Conservation (phyloP, 2,797 vertebrate species). For the Melanotaenia parkinsoni region DNA sequence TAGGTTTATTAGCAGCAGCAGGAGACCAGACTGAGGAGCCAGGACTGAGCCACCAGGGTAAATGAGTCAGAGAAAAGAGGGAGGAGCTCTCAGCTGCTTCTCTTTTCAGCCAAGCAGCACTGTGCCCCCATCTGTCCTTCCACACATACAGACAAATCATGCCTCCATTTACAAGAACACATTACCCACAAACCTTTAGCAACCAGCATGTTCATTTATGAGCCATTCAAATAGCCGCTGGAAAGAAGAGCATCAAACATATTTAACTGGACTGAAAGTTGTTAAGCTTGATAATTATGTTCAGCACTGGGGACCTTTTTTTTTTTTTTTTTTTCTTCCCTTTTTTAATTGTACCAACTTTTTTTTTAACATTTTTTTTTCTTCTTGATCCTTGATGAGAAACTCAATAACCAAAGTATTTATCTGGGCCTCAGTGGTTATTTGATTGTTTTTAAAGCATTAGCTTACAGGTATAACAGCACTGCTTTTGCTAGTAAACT, state of each 20-base stretch:
- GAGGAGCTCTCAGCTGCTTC: conserved; percentile 83
- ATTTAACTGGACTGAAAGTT: not conserved
- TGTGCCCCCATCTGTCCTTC: conserved; percentile 91
- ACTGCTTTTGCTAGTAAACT: conserved; percentile 38
- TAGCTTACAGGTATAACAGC: conserved; percentile 12
- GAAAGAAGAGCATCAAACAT: not conserved
- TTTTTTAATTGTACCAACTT: not conserved
- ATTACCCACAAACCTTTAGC: conserved; percentile 5
- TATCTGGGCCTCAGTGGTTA: not conserved
- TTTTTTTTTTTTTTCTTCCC: not conserved
- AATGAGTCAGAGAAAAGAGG: conserved; percentile 94
- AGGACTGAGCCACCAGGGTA: conserved; percentile 97
- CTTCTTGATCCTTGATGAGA: not conserved
- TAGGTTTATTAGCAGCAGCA: conserved; percentile 99
- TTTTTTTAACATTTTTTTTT: too few species aligned
- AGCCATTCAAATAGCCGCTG: not conserved
- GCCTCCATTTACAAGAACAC: conserved; percentile 47
- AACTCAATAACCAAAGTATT: not conserved
- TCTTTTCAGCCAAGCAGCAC: conserved; percentile 86
- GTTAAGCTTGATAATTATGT: not conserved
- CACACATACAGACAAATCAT: conserved; percentile 85
- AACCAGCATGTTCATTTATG: conserved; percentile 2
- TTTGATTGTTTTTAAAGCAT: conserved; percentile 1
- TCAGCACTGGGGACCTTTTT: not conserved
- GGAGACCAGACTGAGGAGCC: conserved; percentile 96